These are phyloP conservation scores for Empidonax traillii DNA, from an alignment of 2,113 vertebrate genomes.

Conservation along the genomic window DNA sequence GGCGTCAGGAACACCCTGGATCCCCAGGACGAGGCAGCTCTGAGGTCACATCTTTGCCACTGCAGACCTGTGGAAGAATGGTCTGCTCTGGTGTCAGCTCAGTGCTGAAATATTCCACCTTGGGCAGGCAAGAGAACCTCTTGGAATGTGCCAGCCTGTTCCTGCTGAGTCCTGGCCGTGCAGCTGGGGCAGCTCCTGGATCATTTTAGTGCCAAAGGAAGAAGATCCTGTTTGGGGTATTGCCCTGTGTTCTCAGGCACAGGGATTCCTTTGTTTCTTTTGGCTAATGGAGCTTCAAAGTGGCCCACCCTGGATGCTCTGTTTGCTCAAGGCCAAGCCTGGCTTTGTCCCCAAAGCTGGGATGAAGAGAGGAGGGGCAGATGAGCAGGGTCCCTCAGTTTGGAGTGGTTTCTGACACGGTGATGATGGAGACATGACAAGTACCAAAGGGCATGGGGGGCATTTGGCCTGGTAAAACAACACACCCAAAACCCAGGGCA, in stretches of 20 bases:
- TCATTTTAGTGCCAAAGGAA: background rate
- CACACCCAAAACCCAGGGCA: background rate
- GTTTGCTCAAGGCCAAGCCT: background rate
- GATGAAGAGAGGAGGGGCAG: background rate
- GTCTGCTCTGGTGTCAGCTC: background rate
- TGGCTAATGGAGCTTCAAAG: background rate
- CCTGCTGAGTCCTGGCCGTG: background rate
- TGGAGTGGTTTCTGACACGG: rapidly evolving
- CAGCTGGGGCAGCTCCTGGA: background rate
- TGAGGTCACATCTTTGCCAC: background rate
- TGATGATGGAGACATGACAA: background rate
- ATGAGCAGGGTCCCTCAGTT: background rate
- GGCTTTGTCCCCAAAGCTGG: background rate
- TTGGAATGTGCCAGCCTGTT: background rate
- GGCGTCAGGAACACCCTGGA: background rate
- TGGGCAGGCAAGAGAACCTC: background rate
- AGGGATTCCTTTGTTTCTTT: background rate
- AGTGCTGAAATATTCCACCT: background rate
- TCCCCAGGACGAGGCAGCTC: background rate
- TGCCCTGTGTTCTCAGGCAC: background rate
- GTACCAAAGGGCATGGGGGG: rapidly evolving
- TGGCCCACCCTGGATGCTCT: too few species aligned
- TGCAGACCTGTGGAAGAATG: background rate
- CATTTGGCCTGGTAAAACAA: background rate
- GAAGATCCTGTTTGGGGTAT: background rate